Conservation (phyloP, 1,140 invertebrate genomes). For the Drosophila nigromelanica region DNA sequence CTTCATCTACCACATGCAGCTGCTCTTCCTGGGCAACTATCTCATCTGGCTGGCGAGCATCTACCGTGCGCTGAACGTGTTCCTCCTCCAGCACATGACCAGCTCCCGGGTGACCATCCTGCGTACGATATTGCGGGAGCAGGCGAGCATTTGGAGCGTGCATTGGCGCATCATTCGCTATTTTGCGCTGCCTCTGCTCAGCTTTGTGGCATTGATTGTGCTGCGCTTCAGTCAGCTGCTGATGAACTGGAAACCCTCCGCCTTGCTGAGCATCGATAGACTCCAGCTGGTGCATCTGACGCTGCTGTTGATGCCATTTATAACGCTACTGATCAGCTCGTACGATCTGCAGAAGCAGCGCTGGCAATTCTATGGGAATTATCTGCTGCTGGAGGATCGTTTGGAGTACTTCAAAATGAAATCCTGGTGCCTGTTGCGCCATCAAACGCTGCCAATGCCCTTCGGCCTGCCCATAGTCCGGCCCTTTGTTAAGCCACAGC, state of each 20-base stretch:
- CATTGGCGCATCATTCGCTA: slow-evolving; percentile 45
- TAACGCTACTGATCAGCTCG: slow-evolving; percentile 30
- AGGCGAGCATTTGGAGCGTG: slow-evolving; percentile 24
- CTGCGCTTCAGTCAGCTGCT: background rate
- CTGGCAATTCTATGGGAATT: slow-evolving; percentile 30
- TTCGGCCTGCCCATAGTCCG: slow-evolving; percentile 50
- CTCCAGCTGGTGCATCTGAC: slow-evolving; percentile 18
- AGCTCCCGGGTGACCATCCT: slow-evolving; percentile 28
- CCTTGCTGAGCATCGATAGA: slow-evolving; percentile 19
- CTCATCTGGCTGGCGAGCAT: slow-evolving; percentile 58
- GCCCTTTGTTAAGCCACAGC: background rate
- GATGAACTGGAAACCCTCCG: background rate
- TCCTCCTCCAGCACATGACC: slow-evolving; percentile 43
- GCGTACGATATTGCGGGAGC: slow-evolving; percentile 26
- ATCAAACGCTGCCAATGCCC: slow-evolving; percentile 52
- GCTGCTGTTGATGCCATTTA: slow-evolving; percentile 23
- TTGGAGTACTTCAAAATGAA: slow-evolving; percentile 42
- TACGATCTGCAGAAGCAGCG: slow-evolving; percentile 41
- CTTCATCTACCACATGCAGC: slow-evolving; percentile 50
- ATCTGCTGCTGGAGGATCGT: slow-evolving; percentile 40
- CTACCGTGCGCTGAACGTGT: slow-evolving; percentile 48
- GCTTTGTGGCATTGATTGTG: slow-evolving; percentile 34
- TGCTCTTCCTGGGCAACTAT: slow-evolving; percentile 62
- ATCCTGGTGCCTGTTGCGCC: slow-evolving; percentile 46
- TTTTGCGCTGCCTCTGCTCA: slow-evolving; percentile 47